phyloP scores from a whole-genome alignment of 1,140 invertebrate species.

The Calosoma granatense region DNA sequence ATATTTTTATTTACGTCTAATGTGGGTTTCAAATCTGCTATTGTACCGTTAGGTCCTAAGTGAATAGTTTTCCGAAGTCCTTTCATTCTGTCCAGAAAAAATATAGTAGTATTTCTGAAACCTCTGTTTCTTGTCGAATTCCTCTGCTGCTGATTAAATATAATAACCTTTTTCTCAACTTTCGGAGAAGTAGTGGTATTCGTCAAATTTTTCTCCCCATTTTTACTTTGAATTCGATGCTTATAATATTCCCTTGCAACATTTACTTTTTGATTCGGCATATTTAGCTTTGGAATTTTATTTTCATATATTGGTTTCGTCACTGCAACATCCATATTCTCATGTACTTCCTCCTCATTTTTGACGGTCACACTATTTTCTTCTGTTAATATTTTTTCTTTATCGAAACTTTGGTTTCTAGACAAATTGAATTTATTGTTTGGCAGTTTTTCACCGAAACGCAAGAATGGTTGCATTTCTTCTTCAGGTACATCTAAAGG shows the following conservation, averaged over 20 bases:
- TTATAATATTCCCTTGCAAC: conserved; percentile 29
- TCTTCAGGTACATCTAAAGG: conserved; percentile 51
- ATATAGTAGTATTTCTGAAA: conserved; percentile 4
- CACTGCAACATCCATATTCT: conserved; percentile 43
- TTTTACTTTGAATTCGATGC: conserved; percentile 27
- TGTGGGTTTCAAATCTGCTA: background rate
- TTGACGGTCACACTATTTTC: conserved; percentile 34
- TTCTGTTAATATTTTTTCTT: conserved; percentile 27
- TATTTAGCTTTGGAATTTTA: conserved; percentile 36
- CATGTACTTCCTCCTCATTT: conserved; percentile 40
- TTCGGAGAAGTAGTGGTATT: background rate
- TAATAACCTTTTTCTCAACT: conserved; percentile 19
- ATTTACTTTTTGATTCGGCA: conserved; percentile 38
- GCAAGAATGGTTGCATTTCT: conserved; percentile 58
- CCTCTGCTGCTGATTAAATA: conserved; percentile 27
- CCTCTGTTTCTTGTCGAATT: conserved; percentile 22
- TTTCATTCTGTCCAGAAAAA: background rate
- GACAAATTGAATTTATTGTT: background rate
- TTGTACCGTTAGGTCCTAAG: background rate
- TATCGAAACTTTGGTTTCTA: background rate
- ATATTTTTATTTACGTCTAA: background rate
- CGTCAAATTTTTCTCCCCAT: conserved; percentile 25
- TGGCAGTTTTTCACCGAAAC: conserved; percentile 52
- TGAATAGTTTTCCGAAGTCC: background rate
- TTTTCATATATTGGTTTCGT: conserved; percentile 41